These are phyloP conservation scores for Mormyrops attenuatus DNA, from an alignment of 2,797 vertebrate species.

Conservation along the genomic window DNA sequence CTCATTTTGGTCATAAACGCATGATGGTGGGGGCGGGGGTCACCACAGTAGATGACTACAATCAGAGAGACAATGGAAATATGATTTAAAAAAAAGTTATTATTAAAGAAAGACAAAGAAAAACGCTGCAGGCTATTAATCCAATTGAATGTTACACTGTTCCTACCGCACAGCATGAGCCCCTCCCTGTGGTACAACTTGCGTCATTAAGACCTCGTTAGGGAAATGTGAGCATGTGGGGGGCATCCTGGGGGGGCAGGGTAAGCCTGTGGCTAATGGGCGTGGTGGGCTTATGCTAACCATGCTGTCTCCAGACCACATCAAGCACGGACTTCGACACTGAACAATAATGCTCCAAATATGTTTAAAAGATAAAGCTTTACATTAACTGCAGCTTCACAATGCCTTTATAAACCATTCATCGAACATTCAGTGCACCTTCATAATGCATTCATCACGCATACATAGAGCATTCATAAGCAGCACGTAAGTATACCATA, in stretches of 20 bases:
- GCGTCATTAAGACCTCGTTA: background rate
- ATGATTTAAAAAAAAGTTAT: background rate
- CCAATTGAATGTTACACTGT: slow-evolving; percentile 1
- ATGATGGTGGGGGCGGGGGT: background rate
- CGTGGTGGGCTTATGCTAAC: background rate
- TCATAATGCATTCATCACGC: background rate
- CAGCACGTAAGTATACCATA: background rate
- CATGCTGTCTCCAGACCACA: background rate
- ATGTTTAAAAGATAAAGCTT: background rate
- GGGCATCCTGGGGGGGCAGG: background rate
- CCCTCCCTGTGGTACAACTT: background rate
- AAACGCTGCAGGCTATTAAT: background rate
- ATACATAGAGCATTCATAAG: background rate
- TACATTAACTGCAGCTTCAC: background rate
- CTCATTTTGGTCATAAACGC: background rate
- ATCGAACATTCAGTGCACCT: background rate
- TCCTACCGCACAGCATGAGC: background rate
- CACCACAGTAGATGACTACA: background rate
- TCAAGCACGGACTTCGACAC: background rate
- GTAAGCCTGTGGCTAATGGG: background rate
- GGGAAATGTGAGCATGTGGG: background rate
- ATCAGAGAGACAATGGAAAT: background rate
- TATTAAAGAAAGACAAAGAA: background rate
- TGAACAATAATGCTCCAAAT: background rate
- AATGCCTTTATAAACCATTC: background rate